A percentile compares a stretch with the other conserved stretches of the same genome.
phyloP scores from a whole-genome alignment of 2,113 vertebrate genomes.

The Phaethornis superciliosus region DNA sequence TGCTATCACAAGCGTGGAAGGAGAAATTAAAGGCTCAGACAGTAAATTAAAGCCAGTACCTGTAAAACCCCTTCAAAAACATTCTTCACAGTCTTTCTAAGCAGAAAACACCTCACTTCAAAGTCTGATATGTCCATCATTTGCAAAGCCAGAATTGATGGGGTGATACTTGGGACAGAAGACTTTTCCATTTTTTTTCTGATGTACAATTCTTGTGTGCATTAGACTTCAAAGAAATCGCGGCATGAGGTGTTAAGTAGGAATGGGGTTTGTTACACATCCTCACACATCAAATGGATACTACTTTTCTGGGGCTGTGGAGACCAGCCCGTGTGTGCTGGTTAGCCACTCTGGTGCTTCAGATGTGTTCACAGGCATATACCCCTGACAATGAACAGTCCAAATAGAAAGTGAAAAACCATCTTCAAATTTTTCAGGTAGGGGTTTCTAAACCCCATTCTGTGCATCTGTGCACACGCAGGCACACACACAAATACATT shows the following conservation, averaged over 20 bases:
- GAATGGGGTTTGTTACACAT: background rate
- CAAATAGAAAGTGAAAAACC: background rate
- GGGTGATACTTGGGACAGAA: background rate
- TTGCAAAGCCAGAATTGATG: conserved; percentile 37
- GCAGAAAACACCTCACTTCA: conserved; percentile 16
- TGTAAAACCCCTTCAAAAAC: conserved; percentile 30
- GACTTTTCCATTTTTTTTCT: background rate
- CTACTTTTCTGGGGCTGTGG: background rate
- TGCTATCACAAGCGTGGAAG: background rate
- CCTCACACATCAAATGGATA: background rate
- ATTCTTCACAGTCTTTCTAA: conserved; percentile 6
- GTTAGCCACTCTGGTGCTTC: background rate
- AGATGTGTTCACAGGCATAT: background rate
- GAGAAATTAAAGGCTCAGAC: background rate
- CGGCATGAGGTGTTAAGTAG: conserved; percentile 1
- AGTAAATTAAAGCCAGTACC: conserved; percentile 28
- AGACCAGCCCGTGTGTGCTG: background rate
- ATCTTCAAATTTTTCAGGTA: background rate
- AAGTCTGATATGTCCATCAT: conserved; percentile 29
- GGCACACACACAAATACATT: background rate
- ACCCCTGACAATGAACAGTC: background rate
- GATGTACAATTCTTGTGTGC: background rate
- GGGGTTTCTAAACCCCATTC: background rate
- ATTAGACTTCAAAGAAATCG: conserved; percentile 32
- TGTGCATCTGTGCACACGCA: background rate